Conservation (phyloP, 2,113 vertebrate species). For the Chloropsis cyanopogon region DNA sequence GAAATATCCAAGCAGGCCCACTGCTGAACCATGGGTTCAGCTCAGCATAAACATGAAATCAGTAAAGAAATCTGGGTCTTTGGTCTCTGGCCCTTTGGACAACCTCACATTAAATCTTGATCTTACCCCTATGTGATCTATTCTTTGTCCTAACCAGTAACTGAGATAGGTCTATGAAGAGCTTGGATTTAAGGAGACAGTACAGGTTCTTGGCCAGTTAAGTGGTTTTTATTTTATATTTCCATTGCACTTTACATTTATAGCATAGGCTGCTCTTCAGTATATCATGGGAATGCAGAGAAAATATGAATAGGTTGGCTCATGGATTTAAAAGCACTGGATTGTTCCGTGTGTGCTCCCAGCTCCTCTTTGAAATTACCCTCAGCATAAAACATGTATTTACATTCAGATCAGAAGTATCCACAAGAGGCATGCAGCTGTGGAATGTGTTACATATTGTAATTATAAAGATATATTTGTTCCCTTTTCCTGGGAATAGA, state of each 20-base stretch:
- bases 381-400: slow-evolving; percentile 33
- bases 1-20: not conserved
- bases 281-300: not conserved
- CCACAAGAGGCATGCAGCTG: slow-evolving; percentile 30
- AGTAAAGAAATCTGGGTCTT: not conserved
- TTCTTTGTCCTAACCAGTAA: not conserved
- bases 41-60: not conserved
- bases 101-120: not conserved
- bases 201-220: not conserved
- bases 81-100: not conserved
- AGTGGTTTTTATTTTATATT: not conserved
- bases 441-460: slow-evolving; percentile 21
- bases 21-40: not conserved
- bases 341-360: not conserved
- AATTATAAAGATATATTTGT: slow-evolving; percentile 52
- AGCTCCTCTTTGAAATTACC: slow-evolving; percentile 31
- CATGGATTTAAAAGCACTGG: not conserved
- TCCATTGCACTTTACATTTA: not conserved
- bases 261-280: not conserved
- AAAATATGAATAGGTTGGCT: not conserved
- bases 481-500: slow-evolving; percentile 22
- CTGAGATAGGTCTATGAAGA: not conserved
- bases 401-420: slow-evolving; percentile 45
- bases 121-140: not conserved
- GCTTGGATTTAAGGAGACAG: not conserved